Conservation (phyloP, 2,113 vertebrate genomes). For the Buteo buteo region DNA sequence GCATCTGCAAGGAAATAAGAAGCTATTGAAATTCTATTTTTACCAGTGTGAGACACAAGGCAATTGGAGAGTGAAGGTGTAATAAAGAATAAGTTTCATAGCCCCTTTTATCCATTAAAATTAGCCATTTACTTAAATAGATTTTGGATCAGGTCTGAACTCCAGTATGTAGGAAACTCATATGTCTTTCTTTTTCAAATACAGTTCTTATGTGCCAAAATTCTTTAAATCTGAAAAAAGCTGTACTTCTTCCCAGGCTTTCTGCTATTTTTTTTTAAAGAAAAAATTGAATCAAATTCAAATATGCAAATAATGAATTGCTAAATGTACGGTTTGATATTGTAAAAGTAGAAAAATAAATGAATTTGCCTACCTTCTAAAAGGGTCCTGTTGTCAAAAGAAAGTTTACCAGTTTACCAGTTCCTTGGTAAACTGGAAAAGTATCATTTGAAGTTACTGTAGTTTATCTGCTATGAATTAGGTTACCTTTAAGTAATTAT, state of each 20-base stretch:
- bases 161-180: neutral
- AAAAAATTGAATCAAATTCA: neutral
- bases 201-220: neutral
- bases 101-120: neutral
- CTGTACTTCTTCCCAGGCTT: neutral
- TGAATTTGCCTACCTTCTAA: neutral
- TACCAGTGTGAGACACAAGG: neutral
- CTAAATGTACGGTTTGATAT: neutral
- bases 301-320: neutral
- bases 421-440: neutral
- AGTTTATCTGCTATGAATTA: neutral
- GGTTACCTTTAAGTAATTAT: neutral
- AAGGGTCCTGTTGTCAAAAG: neutral
- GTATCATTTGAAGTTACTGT: neutral
- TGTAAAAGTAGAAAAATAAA: neutral
- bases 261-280: neutral
- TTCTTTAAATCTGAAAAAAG: neutral
- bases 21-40: neutral
- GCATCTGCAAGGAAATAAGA: neutral
- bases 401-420: neutral
- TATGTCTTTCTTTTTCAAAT: neutral
- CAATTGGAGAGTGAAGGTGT: fast-evolving
- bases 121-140: neutral
- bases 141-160: neutral
- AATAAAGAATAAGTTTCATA: neutral